Conservation (phyloP, 2,113 vertebrate genomes). For the Plectropomus leopardus region DNA sequence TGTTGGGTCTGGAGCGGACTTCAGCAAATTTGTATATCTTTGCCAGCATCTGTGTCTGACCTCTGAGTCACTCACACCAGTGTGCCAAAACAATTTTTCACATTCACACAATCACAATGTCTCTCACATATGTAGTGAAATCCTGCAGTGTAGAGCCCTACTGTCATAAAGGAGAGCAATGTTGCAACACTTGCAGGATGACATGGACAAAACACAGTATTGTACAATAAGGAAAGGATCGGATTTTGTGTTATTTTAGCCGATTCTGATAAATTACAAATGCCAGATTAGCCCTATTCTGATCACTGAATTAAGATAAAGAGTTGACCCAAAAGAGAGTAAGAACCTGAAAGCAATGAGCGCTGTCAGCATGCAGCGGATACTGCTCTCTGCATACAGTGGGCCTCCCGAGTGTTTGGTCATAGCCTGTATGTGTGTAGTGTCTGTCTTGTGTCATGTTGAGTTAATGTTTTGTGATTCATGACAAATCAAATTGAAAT, state of each 20-base stretch:
- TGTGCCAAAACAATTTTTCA: neutral
- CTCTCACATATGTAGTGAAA: neutral
- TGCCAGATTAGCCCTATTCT: neutral
- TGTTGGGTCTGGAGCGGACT: neutral
- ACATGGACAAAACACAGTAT: neutral
- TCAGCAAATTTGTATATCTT: neutral
- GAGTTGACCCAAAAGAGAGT: neutral
- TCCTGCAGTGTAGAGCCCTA: neutral
- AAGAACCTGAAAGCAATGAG: neutral
- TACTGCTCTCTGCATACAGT: conserved; percentile 20
- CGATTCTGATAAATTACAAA: neutral
- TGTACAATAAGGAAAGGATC: neutral
- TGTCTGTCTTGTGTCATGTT: conserved; percentile 58
- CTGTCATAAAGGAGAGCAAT: neutral
- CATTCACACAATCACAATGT: neutral
- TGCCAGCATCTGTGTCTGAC: neutral
- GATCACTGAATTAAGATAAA: neutral
- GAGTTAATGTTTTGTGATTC: conserved; percentile 63
- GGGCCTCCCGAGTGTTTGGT: conserved; percentile 17
- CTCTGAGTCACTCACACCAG: neutral
- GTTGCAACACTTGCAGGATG: neutral
- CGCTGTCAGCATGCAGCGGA: neutral
- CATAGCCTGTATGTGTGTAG: conserved; percentile 16
- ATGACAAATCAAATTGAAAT: conserved; percentile 76
- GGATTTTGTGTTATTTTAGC: neutral